These are phyloP conservation scores for Kradibia gibbosae DNA, from an alignment of 1,140 invertebrate species.

Conservation along the genomic window DNA sequence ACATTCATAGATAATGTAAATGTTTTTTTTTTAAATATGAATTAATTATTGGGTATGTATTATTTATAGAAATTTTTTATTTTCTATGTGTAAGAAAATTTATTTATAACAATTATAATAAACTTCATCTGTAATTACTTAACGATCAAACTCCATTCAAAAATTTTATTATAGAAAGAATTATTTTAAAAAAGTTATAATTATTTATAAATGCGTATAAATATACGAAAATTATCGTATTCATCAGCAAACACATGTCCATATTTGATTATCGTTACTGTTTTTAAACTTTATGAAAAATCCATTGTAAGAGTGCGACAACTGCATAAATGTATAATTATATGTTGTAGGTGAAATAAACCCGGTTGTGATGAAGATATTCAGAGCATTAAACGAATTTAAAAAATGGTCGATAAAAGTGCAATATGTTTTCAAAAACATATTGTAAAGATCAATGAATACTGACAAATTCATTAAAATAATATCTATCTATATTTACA, in stretches of 20 bases:
- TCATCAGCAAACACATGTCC: slow-evolving; percentile 54
- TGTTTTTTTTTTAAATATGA: slow-evolving; percentile 17
- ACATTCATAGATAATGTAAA: slow-evolving; percentile 18
- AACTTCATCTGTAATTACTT: slow-evolving; percentile 9
- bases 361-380: slow-evolving; percentile 45
- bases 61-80: slow-evolving; percentile 22
- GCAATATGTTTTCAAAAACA: slow-evolving; percentile 16
- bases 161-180: slow-evolving; percentile 25
- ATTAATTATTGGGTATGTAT: neutral
- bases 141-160: slow-evolving; percentile 11
- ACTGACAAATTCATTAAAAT: neutral
- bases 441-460: slow-evolving; percentile 12
- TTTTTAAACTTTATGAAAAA: slow-evolving; percentile 68
- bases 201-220: slow-evolving; percentile 31
- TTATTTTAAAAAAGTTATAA: slow-evolving; percentile 20
- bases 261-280: slow-evolving; percentile 64
- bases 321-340: slow-evolving; percentile 38
- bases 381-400: slow-evolving; percentile 31
- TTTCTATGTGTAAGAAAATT: slow-evolving; percentile 4
- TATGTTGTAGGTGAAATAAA: slow-evolving; percentile 29
- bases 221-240: slow-evolving; percentile 25
- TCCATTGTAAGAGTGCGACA: slow-evolving; percentile 48
- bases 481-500: neutral
- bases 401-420: slow-evolving; percentile 5
- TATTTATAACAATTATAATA: slow-evolving; percentile 14